A percentile compares a stretch with the other conserved stretches of the same genome.
phyloP scores from a whole-genome alignment of 2,113 vertebrate species.

The Lampris megalopsis region DNA sequence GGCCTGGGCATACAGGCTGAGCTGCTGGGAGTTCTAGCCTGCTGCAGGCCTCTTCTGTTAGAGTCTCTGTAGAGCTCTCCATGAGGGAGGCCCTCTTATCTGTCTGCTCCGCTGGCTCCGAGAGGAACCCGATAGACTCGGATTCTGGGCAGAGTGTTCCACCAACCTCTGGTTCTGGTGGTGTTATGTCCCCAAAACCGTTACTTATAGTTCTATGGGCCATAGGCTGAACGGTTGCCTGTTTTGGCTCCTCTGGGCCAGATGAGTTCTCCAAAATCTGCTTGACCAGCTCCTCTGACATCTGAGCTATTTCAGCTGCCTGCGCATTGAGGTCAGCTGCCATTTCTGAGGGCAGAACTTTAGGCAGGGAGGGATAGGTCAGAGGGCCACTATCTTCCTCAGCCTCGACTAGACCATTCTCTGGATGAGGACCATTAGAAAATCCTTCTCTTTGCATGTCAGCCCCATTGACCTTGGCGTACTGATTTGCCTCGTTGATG shows the following conservation, averaged over 20 bases:
- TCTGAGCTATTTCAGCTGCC: conserved; percentile 8
- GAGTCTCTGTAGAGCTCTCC: conserved; percentile 89
- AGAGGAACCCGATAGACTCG: conserved; percentile 58
- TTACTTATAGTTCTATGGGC: conserved; percentile 73
- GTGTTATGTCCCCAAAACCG: conserved; percentile 51
- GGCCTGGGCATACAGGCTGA: conserved; percentile 9
- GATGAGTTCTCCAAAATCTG: conserved; percentile 40
- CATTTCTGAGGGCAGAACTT: conserved; percentile 8
- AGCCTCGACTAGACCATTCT: conserved; percentile 26
- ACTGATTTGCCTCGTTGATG: conserved; percentile 19
- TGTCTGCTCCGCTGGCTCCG: conserved; percentile 53
- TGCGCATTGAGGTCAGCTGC: conserved; percentile 36
- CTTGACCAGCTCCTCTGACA: conserved; percentile 32
- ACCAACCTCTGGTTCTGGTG: conserved; percentile 38
- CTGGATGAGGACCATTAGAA: conserved; percentile 52
- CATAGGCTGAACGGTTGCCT: conserved; percentile 17
- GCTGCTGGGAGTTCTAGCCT: conserved; percentile 67
- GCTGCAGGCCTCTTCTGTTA: conserved; percentile 84
- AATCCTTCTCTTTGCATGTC: conserved; percentile 24
- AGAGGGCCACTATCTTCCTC: conserved; percentile 17
- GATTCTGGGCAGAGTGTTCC: conserved; percentile 48
- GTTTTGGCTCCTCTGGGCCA: conserved; percentile 20
- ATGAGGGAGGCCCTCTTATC: conserved; percentile 82
- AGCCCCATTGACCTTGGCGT: conserved; percentile 17
- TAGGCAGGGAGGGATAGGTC: not conserved